Base-by-base conservation (phyloP, 2,888 invertebrate species). In the Formica aserva region DNA sequence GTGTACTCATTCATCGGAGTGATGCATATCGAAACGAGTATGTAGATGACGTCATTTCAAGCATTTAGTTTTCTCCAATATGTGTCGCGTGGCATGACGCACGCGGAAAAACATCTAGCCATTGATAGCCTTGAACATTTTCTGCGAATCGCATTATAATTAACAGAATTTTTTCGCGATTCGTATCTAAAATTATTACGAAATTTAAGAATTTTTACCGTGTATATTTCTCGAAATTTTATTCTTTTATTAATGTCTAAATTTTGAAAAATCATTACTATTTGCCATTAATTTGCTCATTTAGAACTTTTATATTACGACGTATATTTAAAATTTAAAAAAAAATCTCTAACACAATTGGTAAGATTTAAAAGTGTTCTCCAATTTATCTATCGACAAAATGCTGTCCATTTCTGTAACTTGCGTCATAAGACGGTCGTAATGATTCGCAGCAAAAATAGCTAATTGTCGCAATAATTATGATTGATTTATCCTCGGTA, bases 391-490 rank as follows among this genome's bases (percentile, higher is more conserved):
- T 78, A 11, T 48, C 26, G 22, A 69, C 15, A 67, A 55, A 67
- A 32, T 6, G 48, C 26, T 1, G 32, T 26, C 18, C 29, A 60
- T 78, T 78, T 60, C 38, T 45, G 26, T 45, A 32, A 45, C 60
- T 45, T 69, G 60, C 45, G 67, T 41, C 41, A 67, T 15, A 69
- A 78, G 35, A 60, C 18, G 48, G 32, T 35, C 57, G 52, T 74
- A 85, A 84, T 67, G 57, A 78, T 69, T 60, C 32, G 32, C 8
- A 22, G 38, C 78, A 45, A 88, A 83, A 85, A 86, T 86, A 88
- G 72, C 83, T 26, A 60, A 75, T 82, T 72, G 76, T 80, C 82
- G 13, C 41, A 65, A 52, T 74, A 74, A 65, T 77, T 67, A 82
- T 84, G 75, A 62, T 65, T 69, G 82, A 84, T 72, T 82, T 67